Conservation (phyloP, 2,113 vertebrate species). For the Toxostoma redivivum region DNA sequence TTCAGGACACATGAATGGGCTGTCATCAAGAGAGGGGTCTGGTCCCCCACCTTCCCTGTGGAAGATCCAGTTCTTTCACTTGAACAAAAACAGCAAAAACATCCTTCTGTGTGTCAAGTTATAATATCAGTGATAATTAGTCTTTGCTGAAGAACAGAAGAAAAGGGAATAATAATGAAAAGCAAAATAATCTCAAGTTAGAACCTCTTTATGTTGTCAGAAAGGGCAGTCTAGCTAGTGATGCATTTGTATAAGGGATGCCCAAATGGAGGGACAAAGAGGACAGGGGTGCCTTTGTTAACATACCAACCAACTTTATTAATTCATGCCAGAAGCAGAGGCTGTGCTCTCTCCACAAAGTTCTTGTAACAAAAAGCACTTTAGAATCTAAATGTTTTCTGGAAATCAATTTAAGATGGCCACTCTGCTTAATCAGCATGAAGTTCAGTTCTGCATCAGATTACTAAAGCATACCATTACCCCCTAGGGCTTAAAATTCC, state of each 20-base stretch:
- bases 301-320: neutral
- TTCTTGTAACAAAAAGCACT: neutral
- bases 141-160: neutral
- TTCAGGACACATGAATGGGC: neutral
- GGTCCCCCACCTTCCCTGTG: neutral
- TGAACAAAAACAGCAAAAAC: neutral
- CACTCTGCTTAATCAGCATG: constrained; percentile 30
- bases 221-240: neutral
- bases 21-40: neutral
- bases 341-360: neutral
- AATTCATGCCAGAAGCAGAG: neutral
- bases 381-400: constrained; percentile 35
- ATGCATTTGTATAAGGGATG: neutral
- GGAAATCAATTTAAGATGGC: constrained; percentile 29
- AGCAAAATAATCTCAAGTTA: neutral
- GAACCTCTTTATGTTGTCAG: neutral
- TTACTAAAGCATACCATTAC: constrained; percentile 39
- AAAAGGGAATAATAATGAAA: neutral
- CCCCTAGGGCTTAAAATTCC: constrained; percentile 29
- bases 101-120: neutral
- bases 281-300: neutral
- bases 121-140: neutral
- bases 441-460: constrained; percentile 3
- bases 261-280: neutral
- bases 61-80: neutral